Conservation (phyloP, 2,797 vertebrate species). For the Linurgus olivaceus region DNA sequence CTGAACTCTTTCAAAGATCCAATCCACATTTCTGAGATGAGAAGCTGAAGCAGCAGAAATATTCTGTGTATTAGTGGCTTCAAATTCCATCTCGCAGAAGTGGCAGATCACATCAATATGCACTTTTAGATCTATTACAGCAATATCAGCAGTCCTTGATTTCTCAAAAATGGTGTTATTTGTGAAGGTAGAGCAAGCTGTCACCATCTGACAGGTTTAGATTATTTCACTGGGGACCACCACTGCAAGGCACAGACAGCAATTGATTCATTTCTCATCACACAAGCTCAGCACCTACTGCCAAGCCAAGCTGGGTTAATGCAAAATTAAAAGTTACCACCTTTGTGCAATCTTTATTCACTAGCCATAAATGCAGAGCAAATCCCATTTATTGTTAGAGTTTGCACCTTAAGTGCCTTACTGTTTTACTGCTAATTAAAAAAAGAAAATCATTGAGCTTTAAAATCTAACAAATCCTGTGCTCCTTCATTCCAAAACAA, state of each 20-base stretch:
- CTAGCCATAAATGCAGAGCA: neutral
- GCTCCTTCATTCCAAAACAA: neutral
- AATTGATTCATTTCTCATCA: neutral
- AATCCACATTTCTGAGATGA: neutral
- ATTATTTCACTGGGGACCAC: slow-evolving; percentile 13
- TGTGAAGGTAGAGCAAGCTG: slow-evolving; percentile 39
- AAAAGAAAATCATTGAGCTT: neutral
- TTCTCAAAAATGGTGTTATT: slow-evolving; percentile 38
- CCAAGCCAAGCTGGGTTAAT: neutral
- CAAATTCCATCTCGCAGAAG: neutral
- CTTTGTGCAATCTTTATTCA: neutral
- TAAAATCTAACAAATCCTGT: neutral
- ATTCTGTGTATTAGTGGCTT: neutral
- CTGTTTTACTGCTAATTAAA: neutral
- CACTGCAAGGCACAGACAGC: neutral
- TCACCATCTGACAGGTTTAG: slow-evolving; percentile 2
- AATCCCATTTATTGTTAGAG: neutral
- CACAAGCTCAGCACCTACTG: neutral
- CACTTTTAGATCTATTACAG: slow-evolving; percentile 44
- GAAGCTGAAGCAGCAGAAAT: neutral
- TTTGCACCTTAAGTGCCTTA: neutral
- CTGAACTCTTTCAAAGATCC: neutral
- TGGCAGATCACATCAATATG: slow-evolving; percentile 40
- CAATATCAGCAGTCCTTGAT: slow-evolving; percentile 25
- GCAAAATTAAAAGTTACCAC: slow-evolving; percentile 48